Evolutionary conservation across 2,888 invertebrate species (phyloP).

Genomic region (Eustalomyia histrio): DNA sequence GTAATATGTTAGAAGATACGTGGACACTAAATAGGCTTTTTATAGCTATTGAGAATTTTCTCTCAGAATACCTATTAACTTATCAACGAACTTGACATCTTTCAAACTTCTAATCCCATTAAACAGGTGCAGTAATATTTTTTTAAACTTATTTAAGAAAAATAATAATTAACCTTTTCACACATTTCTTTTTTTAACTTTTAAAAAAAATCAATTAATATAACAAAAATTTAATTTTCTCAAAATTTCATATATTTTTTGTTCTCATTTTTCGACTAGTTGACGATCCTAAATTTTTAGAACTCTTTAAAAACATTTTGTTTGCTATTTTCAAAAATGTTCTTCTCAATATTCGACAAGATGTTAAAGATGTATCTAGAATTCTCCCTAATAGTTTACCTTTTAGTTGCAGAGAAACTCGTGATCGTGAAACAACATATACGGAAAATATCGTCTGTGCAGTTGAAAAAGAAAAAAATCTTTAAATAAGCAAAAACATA

Average conservation of each 20-base stretch:
- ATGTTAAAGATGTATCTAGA: neutral
- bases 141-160: no score
- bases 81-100: no score
- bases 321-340: conserved; percentile 1
- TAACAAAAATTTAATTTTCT: no score
- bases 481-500: conserved; percentile 15
- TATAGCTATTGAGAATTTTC: no score
- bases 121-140: no score
- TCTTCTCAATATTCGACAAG: conserved; percentile 14
- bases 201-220: no score
- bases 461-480: conserved; percentile 34
- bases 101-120: no score
- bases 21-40: no score
- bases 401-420: conserved; percentile 53
- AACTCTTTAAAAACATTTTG: neutral
- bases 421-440: conserved; percentile 50
- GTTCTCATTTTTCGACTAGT: conserved; percentile 38
- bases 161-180: no score
- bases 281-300: neutral
- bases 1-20: no score
- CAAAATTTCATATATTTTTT: neutral
- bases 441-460: conserved; percentile 23
- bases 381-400: conserved; percentile 3
- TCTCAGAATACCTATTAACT: no score
- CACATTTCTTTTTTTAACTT: no score